These are phyloP conservation scores for Peribatodes rhomboidaria DNA, from an alignment of 2,888 invertebrate genomes.

Conservation along the genomic window DNA sequence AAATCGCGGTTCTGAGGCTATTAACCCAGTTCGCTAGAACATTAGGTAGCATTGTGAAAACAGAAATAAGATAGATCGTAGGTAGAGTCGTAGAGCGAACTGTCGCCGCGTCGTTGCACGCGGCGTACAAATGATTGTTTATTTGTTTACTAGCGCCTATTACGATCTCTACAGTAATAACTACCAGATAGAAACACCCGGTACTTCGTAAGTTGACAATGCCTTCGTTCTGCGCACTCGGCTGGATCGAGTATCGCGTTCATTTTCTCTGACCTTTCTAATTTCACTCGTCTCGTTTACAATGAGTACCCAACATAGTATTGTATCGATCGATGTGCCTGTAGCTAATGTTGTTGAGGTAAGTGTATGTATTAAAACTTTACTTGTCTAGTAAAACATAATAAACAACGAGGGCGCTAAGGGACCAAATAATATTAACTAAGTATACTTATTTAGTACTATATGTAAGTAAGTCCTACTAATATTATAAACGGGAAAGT, in stretches of 20 bases:
- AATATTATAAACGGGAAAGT: no score
- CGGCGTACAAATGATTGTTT: constrained; percentile 49
- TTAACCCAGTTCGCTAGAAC: constrained; percentile 45
- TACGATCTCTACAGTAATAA: constrained; percentile 1
- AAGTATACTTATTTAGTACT: no score
- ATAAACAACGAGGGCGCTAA: background rate
- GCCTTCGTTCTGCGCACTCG: constrained; percentile 32
- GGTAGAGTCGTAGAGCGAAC: constrained; percentile 35
- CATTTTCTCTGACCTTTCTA: constrained; percentile 71
- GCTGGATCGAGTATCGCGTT: constrained; percentile 44
- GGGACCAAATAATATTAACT: background rate
- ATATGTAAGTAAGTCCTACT: no score
- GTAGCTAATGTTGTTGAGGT: background rate
- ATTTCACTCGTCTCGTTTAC: constrained; percentile 60
- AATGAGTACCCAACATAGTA: constrained; percentile 28
- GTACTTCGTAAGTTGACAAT: constrained; percentile 29
- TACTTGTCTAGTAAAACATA: background rate
- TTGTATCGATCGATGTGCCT: background rate
- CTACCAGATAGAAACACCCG: background rate
- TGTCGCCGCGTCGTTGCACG: constrained; percentile 38
- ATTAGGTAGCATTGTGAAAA: constrained; percentile 45
- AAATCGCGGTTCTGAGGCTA: constrained; percentile 34
- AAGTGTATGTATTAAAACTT: background rate
- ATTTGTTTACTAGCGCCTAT: constrained; percentile 39
- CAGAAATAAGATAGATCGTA: constrained; percentile 48